Evolutionary conservation across 2,888 invertebrate species (phyloP).

Genomic region (Tetranychus truncatus): DNA sequence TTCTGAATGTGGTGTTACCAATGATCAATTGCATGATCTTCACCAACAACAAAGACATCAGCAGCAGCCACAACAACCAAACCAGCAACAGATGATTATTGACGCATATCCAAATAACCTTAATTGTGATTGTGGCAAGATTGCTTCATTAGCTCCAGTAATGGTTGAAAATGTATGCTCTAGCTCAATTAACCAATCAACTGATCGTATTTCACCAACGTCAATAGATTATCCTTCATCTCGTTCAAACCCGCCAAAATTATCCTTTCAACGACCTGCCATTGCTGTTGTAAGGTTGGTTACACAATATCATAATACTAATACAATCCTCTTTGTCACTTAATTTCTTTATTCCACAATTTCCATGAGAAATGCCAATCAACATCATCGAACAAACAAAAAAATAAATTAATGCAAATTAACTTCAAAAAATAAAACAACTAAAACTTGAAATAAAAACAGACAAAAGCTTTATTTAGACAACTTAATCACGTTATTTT

Average conservation of each 20-base stretch:
- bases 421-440: too few species aligned
- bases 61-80: too few species aligned
- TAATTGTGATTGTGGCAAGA: not conserved
- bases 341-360: too few species aligned
- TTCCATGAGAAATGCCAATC: too few species aligned
- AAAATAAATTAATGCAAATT: too few species aligned
- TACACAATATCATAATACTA: not conserved
- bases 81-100: not conserved
- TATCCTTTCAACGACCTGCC: not conserved
- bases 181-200: not conserved
- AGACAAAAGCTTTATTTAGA: too few species aligned
- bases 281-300: constrained; percentile 10
- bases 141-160: not conserved
- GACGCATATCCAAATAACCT: not conserved
- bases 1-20: not conserved
- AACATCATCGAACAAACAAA: too few species aligned
- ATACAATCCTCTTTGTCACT: too few species aligned
- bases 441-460: too few species aligned
- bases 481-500: too few species aligned
- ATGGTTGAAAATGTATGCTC: not conserved
- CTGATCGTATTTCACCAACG: not conserved
- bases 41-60: not conserved
- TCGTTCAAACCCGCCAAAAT: not conserved
- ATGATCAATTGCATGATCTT: not conserved
- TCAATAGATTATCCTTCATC: not conserved